Percentiles rank a stretch among this genome's conserved stretches.
Evolutionary conservation across 2,113 vertebrate genomes (phyloP).

Genomic region (Columba livia): DNA sequence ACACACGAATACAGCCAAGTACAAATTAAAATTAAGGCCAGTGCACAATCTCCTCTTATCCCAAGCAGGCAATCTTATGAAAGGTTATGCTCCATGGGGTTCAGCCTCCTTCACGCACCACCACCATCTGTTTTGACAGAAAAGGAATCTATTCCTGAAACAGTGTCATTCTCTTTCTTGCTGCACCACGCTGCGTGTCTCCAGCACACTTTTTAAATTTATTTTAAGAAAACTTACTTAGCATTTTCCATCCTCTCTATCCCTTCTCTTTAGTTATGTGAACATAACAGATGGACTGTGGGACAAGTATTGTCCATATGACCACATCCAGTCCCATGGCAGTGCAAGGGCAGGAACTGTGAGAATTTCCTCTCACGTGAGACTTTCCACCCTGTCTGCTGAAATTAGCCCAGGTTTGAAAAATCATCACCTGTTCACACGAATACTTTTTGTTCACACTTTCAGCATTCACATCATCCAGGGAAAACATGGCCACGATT

Average conservation of each 20-base stretch:
- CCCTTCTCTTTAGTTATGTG: neutral
- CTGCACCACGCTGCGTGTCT: neutral
- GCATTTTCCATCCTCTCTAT: neutral
- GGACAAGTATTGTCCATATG: neutral
- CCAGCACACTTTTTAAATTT: neutral
- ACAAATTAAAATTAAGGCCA: neutral
- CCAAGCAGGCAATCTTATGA: neutral
- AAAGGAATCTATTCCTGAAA: neutral
- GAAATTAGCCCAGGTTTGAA: neutral
- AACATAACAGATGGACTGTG: neutral
- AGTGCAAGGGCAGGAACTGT: neutral
- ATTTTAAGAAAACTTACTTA: neutral
- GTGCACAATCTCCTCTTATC: neutral
- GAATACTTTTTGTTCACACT: neutral
- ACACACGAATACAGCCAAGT: neutral
- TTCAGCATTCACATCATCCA: neutral
- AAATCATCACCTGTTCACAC: neutral
- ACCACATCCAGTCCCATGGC: neutral
- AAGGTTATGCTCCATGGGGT: neutral
- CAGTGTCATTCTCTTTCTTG: neutral
- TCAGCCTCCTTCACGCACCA: neutral
- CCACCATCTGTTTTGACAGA: neutral
- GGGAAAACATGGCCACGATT: neutral
- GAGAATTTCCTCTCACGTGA: neutral
- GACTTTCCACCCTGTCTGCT: neutral